Evolutionary conservation across 2,888 invertebrate genomes (phyloP), one percentile per base, ranked within the genome.

Genomic region (Phlogophora meticulosa): DNA sequence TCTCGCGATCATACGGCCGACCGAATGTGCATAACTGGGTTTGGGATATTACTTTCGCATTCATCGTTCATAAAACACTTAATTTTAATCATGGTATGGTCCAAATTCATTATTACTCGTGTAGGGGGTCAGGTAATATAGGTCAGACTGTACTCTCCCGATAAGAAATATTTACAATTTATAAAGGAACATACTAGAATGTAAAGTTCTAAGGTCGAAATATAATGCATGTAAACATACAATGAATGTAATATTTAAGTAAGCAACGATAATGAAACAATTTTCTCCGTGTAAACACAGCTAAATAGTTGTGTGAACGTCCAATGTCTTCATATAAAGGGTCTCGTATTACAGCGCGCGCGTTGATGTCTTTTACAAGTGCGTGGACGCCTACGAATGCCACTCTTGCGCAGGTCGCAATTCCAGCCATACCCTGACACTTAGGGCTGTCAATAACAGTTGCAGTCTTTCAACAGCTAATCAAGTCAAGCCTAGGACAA

Each of bases 321-420:
- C 40, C 24, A 60, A 76, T 42, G 76, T 81, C 79, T 81, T 80
- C 51, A 69, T 70, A 72, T 76, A 70, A 72, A 64, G 48, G 49
- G 32, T 49, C 17, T 74, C 55, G 7, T 51, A 70, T 73, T 72
- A 64, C 52, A 61, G 68, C 60, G 79, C 75, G 76, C 87, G 87
- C 93, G 94, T 93, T 92, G 90, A 93, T 90, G 92, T 93, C 93
- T 92, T 91, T 91, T 90, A 83, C 86, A 89, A 69, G 85, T 72
- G 72, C 70, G 61, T 62, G 64, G 72, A 58, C 74, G 73, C 62
- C 71, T 76, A 71, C 76, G 69, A 78, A 76, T 78, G 79, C 67
- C 64, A 83, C 80, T 80, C 76, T 34, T 71, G 82, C 80, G 79
- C 75, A 78, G 61, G 51, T 69, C 71, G 78, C 76, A 74, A 72